Evolutionary conservation across 2,113 vertebrate genomes (phyloP).

Genomic region (Aphelocoma coerulescens): DNA sequence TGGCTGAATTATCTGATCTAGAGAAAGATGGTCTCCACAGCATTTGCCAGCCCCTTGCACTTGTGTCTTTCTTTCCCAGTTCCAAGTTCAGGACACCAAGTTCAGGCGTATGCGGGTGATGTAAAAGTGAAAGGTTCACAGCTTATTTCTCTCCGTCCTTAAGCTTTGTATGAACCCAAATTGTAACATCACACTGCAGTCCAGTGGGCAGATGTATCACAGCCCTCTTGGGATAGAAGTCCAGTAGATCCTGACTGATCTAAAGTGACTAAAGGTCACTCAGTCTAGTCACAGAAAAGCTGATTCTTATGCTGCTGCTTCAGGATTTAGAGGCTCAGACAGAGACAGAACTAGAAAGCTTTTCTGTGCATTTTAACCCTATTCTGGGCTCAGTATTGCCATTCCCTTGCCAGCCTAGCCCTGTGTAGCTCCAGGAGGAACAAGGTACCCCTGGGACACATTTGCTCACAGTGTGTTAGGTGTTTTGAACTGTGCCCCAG

Average conservation of each 20-base stretch:
- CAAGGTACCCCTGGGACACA: not conserved
- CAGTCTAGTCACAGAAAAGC: not conserved
- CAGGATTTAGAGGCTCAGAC: not conserved
- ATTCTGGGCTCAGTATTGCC: not conserved
- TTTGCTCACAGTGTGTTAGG: not conserved
- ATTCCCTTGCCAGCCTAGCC: not conserved
- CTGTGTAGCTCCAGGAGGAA: not conserved
- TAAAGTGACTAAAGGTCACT: not conserved
- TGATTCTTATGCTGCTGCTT: not conserved
- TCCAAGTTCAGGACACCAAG: not conserved
- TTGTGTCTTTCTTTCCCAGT: not conserved
- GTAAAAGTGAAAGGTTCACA: not conserved
- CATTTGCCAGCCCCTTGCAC: not conserved
- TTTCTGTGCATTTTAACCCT: not conserved
- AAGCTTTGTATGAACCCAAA: not conserved
- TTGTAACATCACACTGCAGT: not conserved
- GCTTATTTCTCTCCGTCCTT: not conserved
- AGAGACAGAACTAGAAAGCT: not conserved
- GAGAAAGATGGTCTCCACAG: not conserved
- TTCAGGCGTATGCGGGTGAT: not conserved
- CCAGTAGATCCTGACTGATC: not conserved
- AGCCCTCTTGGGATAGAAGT: not conserved
- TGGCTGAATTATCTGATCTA: not conserved
- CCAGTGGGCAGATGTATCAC: not conserved
- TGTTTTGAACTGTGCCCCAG: not conserved